A percentile compares a stretch with the other conserved stretches of the same genome.
Conservation (phyloP, 1,140 invertebrate genomes). For the Colletes gigas region DNA sequence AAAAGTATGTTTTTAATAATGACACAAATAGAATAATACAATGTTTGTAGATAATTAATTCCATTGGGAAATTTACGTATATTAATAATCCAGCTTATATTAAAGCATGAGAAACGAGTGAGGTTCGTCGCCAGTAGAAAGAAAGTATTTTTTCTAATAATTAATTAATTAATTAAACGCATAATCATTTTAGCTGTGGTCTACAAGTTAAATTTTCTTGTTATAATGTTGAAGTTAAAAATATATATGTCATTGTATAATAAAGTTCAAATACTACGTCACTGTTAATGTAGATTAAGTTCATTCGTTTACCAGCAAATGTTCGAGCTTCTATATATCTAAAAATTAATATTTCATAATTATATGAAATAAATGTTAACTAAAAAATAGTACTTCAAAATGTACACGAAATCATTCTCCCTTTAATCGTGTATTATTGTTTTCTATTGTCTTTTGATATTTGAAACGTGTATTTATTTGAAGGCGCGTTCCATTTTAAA, state of each 20-base stretch:
- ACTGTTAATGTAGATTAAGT: slow-evolving; percentile 14
- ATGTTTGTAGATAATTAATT: not conserved
- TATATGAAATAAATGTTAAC: not conserved
- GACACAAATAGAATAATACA: not conserved
- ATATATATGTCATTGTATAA: slow-evolving; percentile 26
- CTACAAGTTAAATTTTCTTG: slow-evolving; percentile 13
- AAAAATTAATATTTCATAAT: slow-evolving; percentile 1
- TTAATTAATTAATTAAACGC: not conserved
- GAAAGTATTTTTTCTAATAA: slow-evolving; percentile 1
- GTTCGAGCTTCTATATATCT: not conserved
- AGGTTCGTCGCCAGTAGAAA: slow-evolving; percentile 37
- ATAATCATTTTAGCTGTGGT: slow-evolving; percentile 21
- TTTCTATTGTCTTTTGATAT: not conserved
- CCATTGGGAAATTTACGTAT: not conserved
- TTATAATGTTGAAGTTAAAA: slow-evolving; percentile 29
- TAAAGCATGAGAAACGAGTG: slow-evolving; percentile 31
- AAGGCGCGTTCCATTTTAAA: not conserved
- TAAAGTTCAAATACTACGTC: slow-evolving; percentile 29
- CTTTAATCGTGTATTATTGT: not conserved
- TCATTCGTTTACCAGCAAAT: slow-evolving; percentile 10
- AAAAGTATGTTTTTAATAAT: slow-evolving; percentile 16
- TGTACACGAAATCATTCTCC: not conserved
- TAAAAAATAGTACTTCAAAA: slow-evolving; percentile 4
- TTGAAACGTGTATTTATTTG: not conserved
- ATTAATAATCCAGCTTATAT: slow-evolving; percentile 38